Evolutionary conservation across 2,888 invertebrate genomes (phyloP).

Genomic region (Cheilosia pagana): DNA sequence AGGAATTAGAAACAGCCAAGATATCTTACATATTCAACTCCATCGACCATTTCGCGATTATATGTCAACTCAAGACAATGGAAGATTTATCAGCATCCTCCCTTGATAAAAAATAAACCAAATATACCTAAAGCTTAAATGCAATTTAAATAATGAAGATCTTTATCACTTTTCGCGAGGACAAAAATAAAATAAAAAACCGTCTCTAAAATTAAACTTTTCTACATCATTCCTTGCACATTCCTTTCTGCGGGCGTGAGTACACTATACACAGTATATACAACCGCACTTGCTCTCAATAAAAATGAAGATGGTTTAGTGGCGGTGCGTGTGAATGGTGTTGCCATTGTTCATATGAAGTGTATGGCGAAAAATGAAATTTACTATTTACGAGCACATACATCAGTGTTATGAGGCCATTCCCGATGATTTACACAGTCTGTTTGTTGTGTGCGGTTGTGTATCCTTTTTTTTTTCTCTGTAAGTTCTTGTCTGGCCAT

Average conservation of each 20-base stretch:
- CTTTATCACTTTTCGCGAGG: conserved; percentile 9
- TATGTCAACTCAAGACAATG: too few species aligned
- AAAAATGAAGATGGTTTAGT: conserved; percentile 28
- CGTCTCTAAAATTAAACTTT: conserved; percentile 20
- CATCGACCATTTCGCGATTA: too few species aligned
- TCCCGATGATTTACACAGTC: conserved; percentile 60
- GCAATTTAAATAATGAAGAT: neutral
- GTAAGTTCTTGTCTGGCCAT: conserved; percentile 21
- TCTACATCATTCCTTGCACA: conserved; percentile 9
- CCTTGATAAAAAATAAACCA: too few species aligned
- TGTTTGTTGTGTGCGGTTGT: conserved; percentile 34
- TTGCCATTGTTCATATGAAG: conserved; percentile 47
- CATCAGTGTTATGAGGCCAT: conserved; percentile 67
- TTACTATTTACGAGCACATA: conserved; percentile 66
- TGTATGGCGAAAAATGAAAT: conserved; percentile 55
- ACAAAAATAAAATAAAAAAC: neutral
- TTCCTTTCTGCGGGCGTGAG: neutral
- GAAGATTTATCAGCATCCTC: too few species aligned
- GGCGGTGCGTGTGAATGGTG: conserved; percentile 30
- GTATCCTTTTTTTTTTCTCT: conserved; percentile 20
- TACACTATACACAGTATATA: neutral
- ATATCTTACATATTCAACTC: too few species aligned
- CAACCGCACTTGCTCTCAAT: conserved; percentile 8
- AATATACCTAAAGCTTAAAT: too few species aligned
- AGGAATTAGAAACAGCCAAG: too few species aligned